Evolutionary conservation across 2,797 vertebrate species (phyloP).

Genomic region (Trichosurus vulpecula): DNA sequence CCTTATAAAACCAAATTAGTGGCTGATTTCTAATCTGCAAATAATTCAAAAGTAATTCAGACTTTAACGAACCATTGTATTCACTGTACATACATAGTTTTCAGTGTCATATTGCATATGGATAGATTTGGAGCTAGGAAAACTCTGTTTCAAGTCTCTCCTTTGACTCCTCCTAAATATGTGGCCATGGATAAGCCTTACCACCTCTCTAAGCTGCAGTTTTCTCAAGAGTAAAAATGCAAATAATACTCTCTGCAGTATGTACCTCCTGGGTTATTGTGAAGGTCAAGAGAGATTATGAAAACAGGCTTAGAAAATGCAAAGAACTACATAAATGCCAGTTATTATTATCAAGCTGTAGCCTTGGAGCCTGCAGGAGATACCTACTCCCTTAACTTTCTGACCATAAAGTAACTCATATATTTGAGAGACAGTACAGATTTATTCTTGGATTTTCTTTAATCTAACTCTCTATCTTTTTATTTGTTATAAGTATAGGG

Average conservation of each 20-base stretch:
- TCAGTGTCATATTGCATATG: neutral
- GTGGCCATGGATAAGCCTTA: neutral
- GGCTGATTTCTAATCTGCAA: neutral
- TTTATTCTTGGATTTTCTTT: neutral
- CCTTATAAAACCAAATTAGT: neutral
- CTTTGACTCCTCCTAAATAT: neutral
- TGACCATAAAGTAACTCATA: neutral
- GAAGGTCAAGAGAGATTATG: neutral
- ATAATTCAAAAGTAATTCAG: neutral
- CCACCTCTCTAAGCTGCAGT: neutral
- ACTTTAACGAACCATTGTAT: neutral
- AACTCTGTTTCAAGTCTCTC: neutral
- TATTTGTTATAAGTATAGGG: neutral
- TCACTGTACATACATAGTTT: neutral
- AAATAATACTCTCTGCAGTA: neutral
- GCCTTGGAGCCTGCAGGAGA: neutral
- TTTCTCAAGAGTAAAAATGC: constrained; percentile 2
- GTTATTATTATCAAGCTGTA: neutral
- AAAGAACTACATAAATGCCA: neutral
- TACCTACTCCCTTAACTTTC: neutral
- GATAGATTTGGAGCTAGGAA: neutral
- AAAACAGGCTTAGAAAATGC: neutral
- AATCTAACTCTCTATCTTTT: neutral
- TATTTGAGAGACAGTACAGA: neutral
- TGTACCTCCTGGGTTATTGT: neutral